Conservation (phyloP, 2,797 vertebrate genomes). For the Sardinella longiceps region DNA sequence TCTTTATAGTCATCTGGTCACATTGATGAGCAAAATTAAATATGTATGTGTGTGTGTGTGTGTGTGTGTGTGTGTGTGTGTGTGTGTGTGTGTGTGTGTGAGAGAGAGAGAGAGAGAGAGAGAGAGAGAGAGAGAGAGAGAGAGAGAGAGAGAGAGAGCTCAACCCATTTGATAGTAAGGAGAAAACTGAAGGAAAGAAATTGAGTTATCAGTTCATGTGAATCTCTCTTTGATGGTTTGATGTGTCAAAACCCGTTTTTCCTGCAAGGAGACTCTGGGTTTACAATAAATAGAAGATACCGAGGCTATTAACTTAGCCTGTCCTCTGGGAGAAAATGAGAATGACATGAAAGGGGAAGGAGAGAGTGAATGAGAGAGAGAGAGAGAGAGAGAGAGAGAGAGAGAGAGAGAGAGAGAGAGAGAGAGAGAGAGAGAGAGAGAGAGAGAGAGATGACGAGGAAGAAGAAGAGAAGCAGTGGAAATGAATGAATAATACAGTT, state of each 20-base stretch:
- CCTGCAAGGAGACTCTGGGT: neutral
- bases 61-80: too few relatives aligned
- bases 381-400: neutral
- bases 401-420: neutral
- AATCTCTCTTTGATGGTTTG: conserved; percentile 26
- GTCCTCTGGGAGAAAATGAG: neutral
- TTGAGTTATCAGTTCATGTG: conserved; percentile 2
- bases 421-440: neutral
- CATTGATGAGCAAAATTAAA: neutral
- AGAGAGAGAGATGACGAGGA: neutral
- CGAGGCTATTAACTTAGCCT: neutral
- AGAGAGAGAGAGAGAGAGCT: neutral
- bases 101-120: neutral
- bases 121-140: neutral
- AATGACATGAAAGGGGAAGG: neutral
- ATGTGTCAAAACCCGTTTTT: conserved; percentile 11
- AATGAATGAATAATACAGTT: neutral
- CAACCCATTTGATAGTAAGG: too few relatives aligned
- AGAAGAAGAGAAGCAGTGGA: neutral
- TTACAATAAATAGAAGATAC: neutral
- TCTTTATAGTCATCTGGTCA: too few relatives aligned
- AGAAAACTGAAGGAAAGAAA: neutral
- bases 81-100: too few relatives aligned
- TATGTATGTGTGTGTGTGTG: too few relatives aligned
- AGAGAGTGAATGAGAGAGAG: neutral